These are phyloP conservation scores for Ornithoptera alexandrae DNA, from an alignment of 2,888 invertebrate genomes.

Conservation along the genomic window DNA sequence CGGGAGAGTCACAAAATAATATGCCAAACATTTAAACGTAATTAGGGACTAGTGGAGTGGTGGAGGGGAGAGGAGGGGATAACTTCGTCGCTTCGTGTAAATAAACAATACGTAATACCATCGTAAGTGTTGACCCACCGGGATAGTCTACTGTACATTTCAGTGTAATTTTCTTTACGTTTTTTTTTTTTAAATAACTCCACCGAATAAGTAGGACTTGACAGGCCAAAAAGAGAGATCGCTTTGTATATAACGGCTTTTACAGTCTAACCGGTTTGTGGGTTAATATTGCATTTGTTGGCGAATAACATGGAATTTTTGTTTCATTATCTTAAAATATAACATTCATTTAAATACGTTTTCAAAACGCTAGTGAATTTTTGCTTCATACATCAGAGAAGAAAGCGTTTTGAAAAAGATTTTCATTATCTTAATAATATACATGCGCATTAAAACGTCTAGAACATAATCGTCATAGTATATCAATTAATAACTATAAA, in stretches of 20 bases:
- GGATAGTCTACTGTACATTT: slow-evolving; percentile 56
- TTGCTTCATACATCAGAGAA: not conserved
- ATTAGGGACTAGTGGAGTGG: slow-evolving; percentile 50
- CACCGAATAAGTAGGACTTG: slow-evolving; percentile 67
- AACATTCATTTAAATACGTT: not conserved
- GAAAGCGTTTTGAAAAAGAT: too few species aligned
- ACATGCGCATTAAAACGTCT: too few species aligned
- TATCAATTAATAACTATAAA: too few species aligned
- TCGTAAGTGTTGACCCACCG: slow-evolving; percentile 62
- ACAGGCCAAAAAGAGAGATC: slow-evolving; percentile 66
- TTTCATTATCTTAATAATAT: too few species aligned
- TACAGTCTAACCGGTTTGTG: slow-evolving; percentile 32
- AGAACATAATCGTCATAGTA: too few species aligned
- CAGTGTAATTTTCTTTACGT: slow-evolving; percentile 38
- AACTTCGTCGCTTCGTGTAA: slow-evolving; percentile 51
- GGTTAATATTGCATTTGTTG: slow-evolving; percentile 33
- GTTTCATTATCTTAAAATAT: not conserved
- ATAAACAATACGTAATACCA: slow-evolving; percentile 67
- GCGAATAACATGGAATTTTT: not conserved
- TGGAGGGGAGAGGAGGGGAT: slow-evolving; percentile 33
- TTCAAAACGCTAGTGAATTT: not conserved
- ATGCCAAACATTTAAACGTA: slow-evolving; percentile 73
- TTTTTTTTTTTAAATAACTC: slow-evolving; percentile 43
- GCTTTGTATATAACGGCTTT: slow-evolving; percentile 71
- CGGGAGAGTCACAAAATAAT: slow-evolving; percentile 74